These are phyloP conservation scores for Drosophila equinoxialis DNA, from an alignment of 1,140 invertebrate genomes.

Conservation along the genomic window DNA sequence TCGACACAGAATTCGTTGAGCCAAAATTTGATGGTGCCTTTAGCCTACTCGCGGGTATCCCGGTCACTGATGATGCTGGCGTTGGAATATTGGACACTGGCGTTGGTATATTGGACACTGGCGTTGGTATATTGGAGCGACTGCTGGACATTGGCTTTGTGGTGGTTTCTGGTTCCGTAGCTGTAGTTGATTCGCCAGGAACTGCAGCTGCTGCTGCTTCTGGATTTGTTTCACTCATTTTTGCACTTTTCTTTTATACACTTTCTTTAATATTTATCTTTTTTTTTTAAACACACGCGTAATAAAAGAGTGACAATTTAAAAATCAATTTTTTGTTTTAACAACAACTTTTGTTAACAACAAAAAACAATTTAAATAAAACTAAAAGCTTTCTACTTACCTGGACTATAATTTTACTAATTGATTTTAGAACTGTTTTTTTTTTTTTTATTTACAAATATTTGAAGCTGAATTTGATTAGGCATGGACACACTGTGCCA, in stretches of 20 bases:
- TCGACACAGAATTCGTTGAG: constrained; percentile 58
- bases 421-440: background rate
- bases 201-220: constrained; percentile 24
- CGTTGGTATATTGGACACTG: constrained; percentile 42
- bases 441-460: background rate
- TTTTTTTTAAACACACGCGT: constrained; percentile 58
- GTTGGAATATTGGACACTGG: constrained; percentile 60
- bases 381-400: constrained; percentile 2
- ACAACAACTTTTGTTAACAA: too few relatives aligned
- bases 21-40: constrained; percentile 65
- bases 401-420: background rate
- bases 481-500: constrained; percentile 4
- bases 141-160: constrained; percentile 39
- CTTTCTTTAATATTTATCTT: constrained; percentile 20
- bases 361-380: too few relatives aligned
- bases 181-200: constrained; percentile 3
- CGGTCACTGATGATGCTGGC: constrained; percentile 59
- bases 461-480: background rate
- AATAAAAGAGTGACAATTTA: constrained; percentile 45
- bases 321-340: constrained; percentile 27
- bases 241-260: constrained; percentile 43
- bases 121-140: constrained; percentile 37
- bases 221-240: constrained; percentile 47
- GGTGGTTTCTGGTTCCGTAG: constrained; percentile 20
- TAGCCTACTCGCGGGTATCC: constrained; percentile 59